Evolutionary conservation across 2,888 invertebrate genomes (phyloP).

Genomic region (Sarcophaga variegata): DNA sequence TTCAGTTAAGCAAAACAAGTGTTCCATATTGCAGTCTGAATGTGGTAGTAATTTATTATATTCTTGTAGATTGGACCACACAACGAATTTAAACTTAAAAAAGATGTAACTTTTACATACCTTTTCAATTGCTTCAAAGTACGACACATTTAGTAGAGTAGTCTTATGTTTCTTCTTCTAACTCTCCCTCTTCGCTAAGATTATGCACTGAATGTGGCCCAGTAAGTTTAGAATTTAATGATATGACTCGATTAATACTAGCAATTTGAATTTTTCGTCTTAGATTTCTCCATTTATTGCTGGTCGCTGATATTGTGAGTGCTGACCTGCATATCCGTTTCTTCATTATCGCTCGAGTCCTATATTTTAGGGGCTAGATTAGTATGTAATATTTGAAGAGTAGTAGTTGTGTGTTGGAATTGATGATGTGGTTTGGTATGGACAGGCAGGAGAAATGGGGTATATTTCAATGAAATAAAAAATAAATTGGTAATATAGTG

Average conservation of each 20-base stretch:
- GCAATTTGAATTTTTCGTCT: slow-evolving; percentile 36
- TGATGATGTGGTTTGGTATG: slow-evolving; percentile 40
- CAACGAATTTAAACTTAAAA: too few relatives aligned
- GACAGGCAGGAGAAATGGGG: slow-evolving; percentile 42
- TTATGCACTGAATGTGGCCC: neutral
- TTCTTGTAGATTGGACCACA: too few relatives aligned
- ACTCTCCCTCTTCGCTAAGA: neutral
- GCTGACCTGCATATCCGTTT: slow-evolving; percentile 67
- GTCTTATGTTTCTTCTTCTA: slow-evolving; percentile 3
- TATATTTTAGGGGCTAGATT: slow-evolving; percentile 76
- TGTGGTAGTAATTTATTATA: too few relatives aligned
- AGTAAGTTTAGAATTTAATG: slow-evolving; percentile 20
- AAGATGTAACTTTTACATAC: too few relatives aligned
- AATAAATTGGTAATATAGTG: slow-evolving; percentile 18
- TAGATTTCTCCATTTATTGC: slow-evolving; percentile 65
- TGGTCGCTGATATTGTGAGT: slow-evolving; percentile 69
- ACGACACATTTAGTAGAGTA: too few relatives aligned
- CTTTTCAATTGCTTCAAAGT: too few relatives aligned
- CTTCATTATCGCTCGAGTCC: slow-evolving; percentile 76
- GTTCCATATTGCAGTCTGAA: too few relatives aligned
- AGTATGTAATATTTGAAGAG: slow-evolving; percentile 71
- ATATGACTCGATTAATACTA: slow-evolving; percentile 40
- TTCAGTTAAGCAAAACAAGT: too few relatives aligned
- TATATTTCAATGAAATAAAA: slow-evolving; percentile 46
- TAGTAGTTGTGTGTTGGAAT: slow-evolving; percentile 40